Percentiles rank a stretch among this genome's conserved stretches.
phyloP scores from a whole-genome alignment of 2,797 vertebrate genomes.

The Sparidentex hasta region DNA sequence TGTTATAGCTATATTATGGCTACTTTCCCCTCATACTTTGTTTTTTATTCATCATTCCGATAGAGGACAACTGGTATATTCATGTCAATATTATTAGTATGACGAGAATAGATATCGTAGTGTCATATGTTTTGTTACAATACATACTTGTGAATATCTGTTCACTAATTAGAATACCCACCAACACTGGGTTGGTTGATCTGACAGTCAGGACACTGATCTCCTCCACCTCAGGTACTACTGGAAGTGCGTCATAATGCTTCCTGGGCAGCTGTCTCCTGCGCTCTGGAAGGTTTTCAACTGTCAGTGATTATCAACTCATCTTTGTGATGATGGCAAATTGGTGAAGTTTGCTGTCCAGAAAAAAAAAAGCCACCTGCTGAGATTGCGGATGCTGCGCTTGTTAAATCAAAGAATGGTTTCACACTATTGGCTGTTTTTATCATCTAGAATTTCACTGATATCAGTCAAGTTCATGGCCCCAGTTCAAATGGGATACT shows the following conservation, averaged over 20 bases:
- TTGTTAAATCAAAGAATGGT: too few relatives aligned
- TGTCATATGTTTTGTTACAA: background rate
- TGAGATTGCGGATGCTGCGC: too few relatives aligned
- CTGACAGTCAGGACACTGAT: background rate
- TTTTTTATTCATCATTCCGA: background rate
- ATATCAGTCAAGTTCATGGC: too few relatives aligned
- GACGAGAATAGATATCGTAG: background rate
- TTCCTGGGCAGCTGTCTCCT: conserved; percentile 25
- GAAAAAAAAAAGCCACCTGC: too few relatives aligned
- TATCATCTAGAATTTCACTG: too few relatives aligned
- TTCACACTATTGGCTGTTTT: too few relatives aligned
- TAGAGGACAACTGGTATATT: background rate
- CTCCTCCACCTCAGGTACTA: conserved; percentile 49
- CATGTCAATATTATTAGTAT: background rate
- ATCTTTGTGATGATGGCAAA: too few relatives aligned
- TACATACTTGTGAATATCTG: background rate
- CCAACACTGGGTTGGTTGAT: background rate
- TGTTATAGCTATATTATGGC: background rate
- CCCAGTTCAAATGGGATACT: too few relatives aligned
- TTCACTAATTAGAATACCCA: conserved; percentile 22
- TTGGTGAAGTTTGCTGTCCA: too few relatives aligned
- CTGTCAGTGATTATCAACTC: too few relatives aligned
- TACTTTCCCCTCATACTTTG: background rate
- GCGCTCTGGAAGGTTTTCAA: conserved; percentile 39
- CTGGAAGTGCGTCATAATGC: conserved; percentile 40